Base-by-base conservation (phyloP, 1,140 invertebrate species). In the Dendrolimus kikuchii region DNA sequence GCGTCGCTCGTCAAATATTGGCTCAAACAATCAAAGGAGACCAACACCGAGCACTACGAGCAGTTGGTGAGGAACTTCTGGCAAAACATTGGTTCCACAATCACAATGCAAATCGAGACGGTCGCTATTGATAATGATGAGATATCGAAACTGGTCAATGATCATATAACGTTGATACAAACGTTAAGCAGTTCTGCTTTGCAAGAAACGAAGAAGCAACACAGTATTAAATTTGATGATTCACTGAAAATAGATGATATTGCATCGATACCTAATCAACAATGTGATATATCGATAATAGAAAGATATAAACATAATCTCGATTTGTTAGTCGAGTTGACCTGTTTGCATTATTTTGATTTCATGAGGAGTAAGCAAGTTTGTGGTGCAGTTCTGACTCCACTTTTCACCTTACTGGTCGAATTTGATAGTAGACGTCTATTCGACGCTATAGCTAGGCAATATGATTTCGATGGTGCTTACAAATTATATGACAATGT, bases 1-100 rank as follows among this genome's bases (percentile, higher is more conserved):
- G 58, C 64, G 0, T 46, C 61, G 0, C 43, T 78, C 5, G 10
- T 71, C 41, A 73, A 71, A 50, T 72, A 64, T 53, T 82, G 79
- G 79, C 68, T 80, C 46, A 62, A 66, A 51, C 64, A 68, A 36
- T 58, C 62, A n/a, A 49, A 59, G n/a, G 61, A 71, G 51, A 48
- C 9, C 0, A 57, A 62, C 40, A 52, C 46, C 6, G 66, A 77
- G 0, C 69, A 66, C 49, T 79, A 63, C 53, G 76, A 77, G 10
- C 74, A 74, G 38, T 49, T 83, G 2, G 45, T 71, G 0, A 59
- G 74, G 48, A 75, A 76, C 47, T 76, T 70, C 51, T 83, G 80
- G 80, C 72, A 73, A 23, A 83, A 79, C 57, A 50, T 77, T 7
- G 62, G 64, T 4, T 63, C 71, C 0, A 74, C 68, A 0, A 40